Evolutionary conservation across 2,797 vertebrate species (phyloP).

Genomic region (Rhincodon typus): DNA sequence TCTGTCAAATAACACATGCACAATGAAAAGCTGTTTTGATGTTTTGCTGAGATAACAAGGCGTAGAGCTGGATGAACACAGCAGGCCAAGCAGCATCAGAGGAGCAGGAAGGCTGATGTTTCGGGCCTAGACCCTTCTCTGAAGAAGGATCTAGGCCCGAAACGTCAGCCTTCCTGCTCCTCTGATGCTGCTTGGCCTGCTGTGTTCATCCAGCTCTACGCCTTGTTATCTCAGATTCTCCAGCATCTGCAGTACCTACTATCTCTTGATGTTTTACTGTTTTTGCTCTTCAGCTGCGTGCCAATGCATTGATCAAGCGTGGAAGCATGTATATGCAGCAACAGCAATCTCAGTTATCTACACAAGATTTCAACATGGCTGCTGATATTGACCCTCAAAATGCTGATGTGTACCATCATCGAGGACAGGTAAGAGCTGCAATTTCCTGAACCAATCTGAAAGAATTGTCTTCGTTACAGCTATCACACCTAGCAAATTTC

Average conservation of each 20-base stretch:
- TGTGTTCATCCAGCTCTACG: too few relatives aligned
- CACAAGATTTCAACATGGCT: constrained; percentile 92
- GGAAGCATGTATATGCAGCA: constrained; percentile 99
- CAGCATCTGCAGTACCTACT: too few relatives aligned
- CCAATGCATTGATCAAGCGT: constrained; percentile 93
- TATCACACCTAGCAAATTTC: not conserved
- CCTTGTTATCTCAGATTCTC: too few relatives aligned
- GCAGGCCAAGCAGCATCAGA: too few relatives aligned
- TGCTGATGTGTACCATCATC: constrained; percentile 93
- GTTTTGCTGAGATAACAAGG: too few relatives aligned
- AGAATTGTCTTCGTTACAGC: not conserved
- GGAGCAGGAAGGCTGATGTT: too few relatives aligned
- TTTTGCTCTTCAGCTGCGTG: constrained; percentile 66
- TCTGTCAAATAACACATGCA: too few relatives aligned
- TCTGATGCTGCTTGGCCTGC: too few relatives aligned
- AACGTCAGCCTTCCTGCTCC: too few relatives aligned
- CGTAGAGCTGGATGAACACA: too few relatives aligned
- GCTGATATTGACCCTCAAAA: constrained; percentile 86
- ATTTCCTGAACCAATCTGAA: not conserved
- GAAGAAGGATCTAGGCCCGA: too few relatives aligned
- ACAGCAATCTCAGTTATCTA: constrained; percentile 83
- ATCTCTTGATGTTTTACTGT: not conserved
- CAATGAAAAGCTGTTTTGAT: not conserved
- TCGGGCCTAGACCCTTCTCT: too few relatives aligned
- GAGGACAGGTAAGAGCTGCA: constrained; percentile 74